A percentile compares a stretch with the other conserved stretches of the same genome.
Evolutionary conservation across 2,797 vertebrate species (phyloP).

Genomic region (Toxotes lorentzi): DNA sequence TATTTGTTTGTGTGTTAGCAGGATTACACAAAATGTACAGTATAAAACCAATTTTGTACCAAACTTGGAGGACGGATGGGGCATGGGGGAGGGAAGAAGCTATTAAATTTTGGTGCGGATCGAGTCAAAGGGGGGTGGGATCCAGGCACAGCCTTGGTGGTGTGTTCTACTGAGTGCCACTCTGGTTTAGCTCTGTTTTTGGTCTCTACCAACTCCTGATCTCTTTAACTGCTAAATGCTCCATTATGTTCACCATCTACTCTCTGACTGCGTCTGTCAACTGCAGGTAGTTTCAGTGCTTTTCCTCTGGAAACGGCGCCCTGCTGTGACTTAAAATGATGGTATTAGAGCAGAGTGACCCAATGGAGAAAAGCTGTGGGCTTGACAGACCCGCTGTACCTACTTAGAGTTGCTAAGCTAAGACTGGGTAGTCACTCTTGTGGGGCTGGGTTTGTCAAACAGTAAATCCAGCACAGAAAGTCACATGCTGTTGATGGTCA

Average conservation of each 20-base stretch:
- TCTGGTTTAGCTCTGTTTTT: not conserved
- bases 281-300: not conserved
- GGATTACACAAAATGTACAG: too few relatives aligned
- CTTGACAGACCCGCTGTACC: not conserved
- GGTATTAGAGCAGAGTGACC: not conserved
- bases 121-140: too few relatives aligned
- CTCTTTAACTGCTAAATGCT: not conserved
- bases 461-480: not conserved
- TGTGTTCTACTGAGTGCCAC: too few relatives aligned
- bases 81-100: too few relatives aligned
- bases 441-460: not conserved
- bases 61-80: too few relatives aligned
- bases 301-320: not conserved
- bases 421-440: not conserved
- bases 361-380: not conserved
- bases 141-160: too few relatives aligned
- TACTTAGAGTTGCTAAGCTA: not conserved
- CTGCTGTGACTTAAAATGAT: not conserved
- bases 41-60: too few relatives aligned
- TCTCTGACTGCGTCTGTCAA: not conserved
- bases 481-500: not conserved
- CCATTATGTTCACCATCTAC: not conserved
- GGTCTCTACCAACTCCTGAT: not conserved
- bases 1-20: too few relatives aligned
- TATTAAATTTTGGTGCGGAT: too few relatives aligned